These are phyloP conservation scores for Crotophaga sulcirostris DNA, from an alignment of 2,113 vertebrate species.

Conservation along the genomic window DNA sequence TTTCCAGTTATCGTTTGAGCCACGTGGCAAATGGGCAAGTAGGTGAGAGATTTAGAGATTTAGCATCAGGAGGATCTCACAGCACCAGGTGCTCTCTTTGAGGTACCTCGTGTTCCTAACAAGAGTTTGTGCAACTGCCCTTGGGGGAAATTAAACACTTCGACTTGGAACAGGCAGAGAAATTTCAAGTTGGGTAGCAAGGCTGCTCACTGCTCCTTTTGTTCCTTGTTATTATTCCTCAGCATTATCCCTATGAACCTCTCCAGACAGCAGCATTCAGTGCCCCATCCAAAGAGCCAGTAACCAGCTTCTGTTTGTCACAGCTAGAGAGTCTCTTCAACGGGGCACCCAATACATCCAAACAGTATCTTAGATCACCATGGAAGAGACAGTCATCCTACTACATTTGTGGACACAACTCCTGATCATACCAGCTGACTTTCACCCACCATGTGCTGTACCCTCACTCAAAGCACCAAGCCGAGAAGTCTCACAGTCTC, in stretches of 20 bases:
- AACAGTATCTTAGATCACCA: neutral
- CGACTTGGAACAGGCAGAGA: neutral
- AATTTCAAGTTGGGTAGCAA: neutral
- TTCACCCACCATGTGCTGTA: neutral
- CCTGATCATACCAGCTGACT: neutral
- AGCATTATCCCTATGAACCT: neutral
- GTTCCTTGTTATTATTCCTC: neutral
- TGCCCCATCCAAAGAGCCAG: neutral
- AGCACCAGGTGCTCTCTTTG: neutral
- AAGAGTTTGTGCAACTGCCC: neutral
- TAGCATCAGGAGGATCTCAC: neutral
- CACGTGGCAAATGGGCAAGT: neutral
- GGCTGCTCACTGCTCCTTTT: neutral
- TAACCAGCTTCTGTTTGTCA: neutral
- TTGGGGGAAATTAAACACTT: rapidly evolving
- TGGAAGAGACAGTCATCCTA: neutral
- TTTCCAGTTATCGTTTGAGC: neutral
- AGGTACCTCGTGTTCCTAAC: neutral
- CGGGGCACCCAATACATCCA: neutral
- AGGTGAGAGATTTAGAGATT: neutral
- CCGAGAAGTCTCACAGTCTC: neutral
- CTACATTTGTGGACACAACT: neutral
- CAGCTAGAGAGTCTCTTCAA: neutral
- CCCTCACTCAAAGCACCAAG: neutral
- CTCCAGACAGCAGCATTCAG: neutral